Base-by-base conservation (phyloP, 2,797 vertebrate species). In the Falco columbarius region DNA sequence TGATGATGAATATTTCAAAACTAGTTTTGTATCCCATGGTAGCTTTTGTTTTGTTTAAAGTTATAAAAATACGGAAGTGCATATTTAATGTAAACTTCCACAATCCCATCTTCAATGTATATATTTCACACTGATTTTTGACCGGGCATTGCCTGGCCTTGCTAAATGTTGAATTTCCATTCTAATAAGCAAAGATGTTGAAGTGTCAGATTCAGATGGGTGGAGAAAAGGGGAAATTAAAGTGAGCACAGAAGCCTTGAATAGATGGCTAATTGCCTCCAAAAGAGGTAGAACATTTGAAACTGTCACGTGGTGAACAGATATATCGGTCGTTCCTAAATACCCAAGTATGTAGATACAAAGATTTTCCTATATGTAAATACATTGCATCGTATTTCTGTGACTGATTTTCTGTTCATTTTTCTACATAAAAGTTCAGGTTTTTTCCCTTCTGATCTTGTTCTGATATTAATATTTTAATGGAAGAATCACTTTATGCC, bases 181-280 rank as follows among this genome's bases (percentile, higher is more conserved):
- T 96, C 68, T 81, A 77, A 55, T 63, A 65, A 82, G 46, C 27
- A 81, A 76, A 92, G 62, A 68, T 92, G 38, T 96, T 32, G 62
- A 61, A 62, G 40, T 82, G 81, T 90, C 79, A 46, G 42, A 12
- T 93, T 93, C 85, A 63, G 44, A 77, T 95, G 81, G 90, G 81
- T 66, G 61, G 67, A 52, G 30, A 91, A 82, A 89, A 91, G 68
- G 36, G 22, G 63, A 90, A 74, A 86, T 76, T 71, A 74, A 75
- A 81, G 24, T 77, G 66, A 94, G 58, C 86, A 89, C 11, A 90
- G 81, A 93, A 95, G 34, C 32, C 58, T 93, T 84, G 44, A 97
- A 95, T 85, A 91, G 81, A 34, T 61, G 44, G 44, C 40, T 96
- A 83, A 89, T 94, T 97, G 44, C 58, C 73, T 92, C 44, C 61